Evolutionary conservation across 2,888 invertebrate species (phyloP), one percentile per base, ranked within the genome.

Genomic region (Tromatobia lineatoria): DNA sequence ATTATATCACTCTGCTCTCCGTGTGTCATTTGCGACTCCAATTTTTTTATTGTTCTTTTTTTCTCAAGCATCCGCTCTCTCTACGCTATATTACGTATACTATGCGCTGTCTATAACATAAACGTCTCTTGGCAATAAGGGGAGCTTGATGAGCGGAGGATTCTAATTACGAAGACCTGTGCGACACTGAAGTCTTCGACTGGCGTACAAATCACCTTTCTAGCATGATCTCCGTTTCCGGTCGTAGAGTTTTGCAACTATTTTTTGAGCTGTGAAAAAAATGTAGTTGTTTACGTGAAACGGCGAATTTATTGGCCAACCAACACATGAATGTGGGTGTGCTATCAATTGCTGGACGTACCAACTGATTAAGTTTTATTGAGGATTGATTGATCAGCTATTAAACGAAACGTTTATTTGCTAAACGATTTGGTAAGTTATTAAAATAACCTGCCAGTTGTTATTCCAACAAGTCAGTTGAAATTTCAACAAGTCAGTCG

Each of bases 1-100:
- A 89, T 90, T 90, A 90, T 90, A 85, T 90, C 90, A 90, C 89
- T 86, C 87, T 86, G 88, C 85, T 70, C 88, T 88, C 88, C 8
- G 42, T 42, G 64, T 42, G 73, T 73, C 45, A 73, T 73, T 73
- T 73, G 29, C 59, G 57, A 57, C 73, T 59, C 57, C 45, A 66
- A 34, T 64, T 69, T 20, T 77, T 79, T 57, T 67, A n/a, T 74
- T 23, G 3, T 47, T 50, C 15, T 23, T 57, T 38, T 42, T 71
- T 83, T 59, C 71, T 67, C 61, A 54, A 83, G 81, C 86, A 85
- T 87, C 85, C 85, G 86, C 82, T 76, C 83, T 59, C 69, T 64
- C 76, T 67, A 18, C 52, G 67, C 67, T 57, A n/a, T 73, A 29
- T 59, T 59, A 45, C 59, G 45, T 45, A n/a, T 18, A 45, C 45